These are phyloP conservation scores for Anadara kagoshimensis DNA, from an alignment of 1,140 invertebrate genomes.

Conservation along the genomic window DNA sequence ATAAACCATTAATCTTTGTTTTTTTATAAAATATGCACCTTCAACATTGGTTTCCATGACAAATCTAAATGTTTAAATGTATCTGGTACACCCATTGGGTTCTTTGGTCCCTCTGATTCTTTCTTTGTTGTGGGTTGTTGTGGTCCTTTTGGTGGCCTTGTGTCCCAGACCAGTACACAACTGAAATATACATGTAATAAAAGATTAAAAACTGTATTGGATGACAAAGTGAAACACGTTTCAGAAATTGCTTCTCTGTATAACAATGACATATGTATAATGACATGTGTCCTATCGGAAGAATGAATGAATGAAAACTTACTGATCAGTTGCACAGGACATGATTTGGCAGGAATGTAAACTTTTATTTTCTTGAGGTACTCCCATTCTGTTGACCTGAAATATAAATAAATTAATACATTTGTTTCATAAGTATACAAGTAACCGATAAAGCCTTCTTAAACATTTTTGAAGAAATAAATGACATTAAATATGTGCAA, in stretches of 20 bases:
- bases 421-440: too few relatives aligned
- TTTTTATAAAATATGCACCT: conserved; percentile 48
- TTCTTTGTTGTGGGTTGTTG: conserved; percentile 41
- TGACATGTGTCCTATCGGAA: background rate
- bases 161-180: conserved; percentile 73
- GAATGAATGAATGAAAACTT: conserved; percentile 33
- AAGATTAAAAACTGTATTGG: background rate
- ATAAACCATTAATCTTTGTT: too few relatives aligned
- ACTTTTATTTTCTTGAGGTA: conserved; percentile 69
- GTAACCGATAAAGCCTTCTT: too few relatives aligned
- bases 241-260: too few relatives aligned
- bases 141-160: conserved; percentile 59
- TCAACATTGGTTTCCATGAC: conserved; percentile 71
- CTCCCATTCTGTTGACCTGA: conserved; percentile 72
- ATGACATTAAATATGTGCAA: too few relatives aligned
- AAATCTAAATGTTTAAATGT: conserved; percentile 73
- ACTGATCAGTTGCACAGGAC: conserved; percentile 72
- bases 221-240: too few relatives aligned
- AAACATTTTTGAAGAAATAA: too few relatives aligned
- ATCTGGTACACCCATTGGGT: conserved; percentile 64
- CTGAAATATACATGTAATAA: too few relatives aligned
- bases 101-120: conserved; percentile 58
- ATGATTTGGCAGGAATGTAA: conserved; percentile 67
- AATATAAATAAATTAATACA: conserved; percentile 24
- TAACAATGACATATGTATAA: too few relatives aligned